Percentiles rank a stretch among this genome's conserved stretches.
These are phyloP conservation scores for Callyntrura guangdongensis DNA, from an alignment of 2,888 invertebrate species.

Conservation along the genomic window DNA sequence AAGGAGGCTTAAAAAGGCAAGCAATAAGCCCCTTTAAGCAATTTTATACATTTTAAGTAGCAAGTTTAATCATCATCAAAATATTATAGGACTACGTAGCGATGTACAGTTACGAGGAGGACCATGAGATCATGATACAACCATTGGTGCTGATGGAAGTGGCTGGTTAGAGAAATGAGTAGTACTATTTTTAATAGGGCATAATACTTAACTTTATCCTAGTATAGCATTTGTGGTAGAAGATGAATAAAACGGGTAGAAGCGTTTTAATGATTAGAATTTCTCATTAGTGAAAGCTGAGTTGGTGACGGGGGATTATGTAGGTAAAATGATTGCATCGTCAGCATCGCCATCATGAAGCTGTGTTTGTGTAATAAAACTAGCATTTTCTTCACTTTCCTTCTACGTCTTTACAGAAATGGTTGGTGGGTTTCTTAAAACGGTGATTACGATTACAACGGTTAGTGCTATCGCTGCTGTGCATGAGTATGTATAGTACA, in stretches of 20 bases:
- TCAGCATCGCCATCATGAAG: slow-evolving; percentile 5
- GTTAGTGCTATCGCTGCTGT: no score
- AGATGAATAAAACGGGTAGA: neutral
- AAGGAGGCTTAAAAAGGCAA: slow-evolving; percentile 34
- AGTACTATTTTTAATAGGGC: slow-evolving; percentile 28
- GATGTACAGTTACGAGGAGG: neutral
- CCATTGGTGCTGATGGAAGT: neutral
- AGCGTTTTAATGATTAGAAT: slow-evolving; percentile 69
- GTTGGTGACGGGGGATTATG: slow-evolving; percentile 52
- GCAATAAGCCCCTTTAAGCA: slow-evolving; percentile 38
- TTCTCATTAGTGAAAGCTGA: slow-evolving; percentile 68
- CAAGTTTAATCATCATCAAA: slow-evolving; percentile 8
- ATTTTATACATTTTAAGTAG: slow-evolving; percentile 48
- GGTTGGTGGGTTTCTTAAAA: slow-evolving; percentile 5
- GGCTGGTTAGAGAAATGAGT: neutral
- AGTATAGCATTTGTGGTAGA: neutral
- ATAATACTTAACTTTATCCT: neutral
- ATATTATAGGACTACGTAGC: neutral
- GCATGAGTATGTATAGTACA: no score
- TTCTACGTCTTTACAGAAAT: neutral
- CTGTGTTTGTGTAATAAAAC: slow-evolving; percentile 44
- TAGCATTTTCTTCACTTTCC: slow-evolving; percentile 21
- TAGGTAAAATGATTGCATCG: slow-evolving; percentile 59
- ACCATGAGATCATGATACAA: neutral
- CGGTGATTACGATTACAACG: slow-evolving; percentile 18